phyloP scores from a whole-genome alignment of 2,113 vertebrate genomes.

The Lichenostomus cassidix region DNA sequence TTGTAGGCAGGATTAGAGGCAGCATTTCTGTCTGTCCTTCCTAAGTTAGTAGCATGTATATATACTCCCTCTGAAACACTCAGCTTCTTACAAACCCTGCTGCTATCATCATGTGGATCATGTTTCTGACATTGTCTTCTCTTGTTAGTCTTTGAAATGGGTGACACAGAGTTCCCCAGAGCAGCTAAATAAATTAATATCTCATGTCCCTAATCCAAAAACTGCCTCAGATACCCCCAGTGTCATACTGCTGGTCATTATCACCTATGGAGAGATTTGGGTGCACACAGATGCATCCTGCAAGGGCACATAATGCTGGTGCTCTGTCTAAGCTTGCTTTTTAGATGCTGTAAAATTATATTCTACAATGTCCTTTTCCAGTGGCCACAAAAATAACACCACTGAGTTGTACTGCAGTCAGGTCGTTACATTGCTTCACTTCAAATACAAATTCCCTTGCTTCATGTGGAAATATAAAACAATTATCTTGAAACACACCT shows the following conservation, averaged over 20 bases:
- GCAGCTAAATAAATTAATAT: not conserved
- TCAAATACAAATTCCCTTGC: not conserved
- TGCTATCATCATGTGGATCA: not conserved
- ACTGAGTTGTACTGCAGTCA: not conserved
- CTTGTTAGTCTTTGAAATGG: not conserved
- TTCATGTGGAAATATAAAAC: not conserved
- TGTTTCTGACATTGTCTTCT: not conserved
- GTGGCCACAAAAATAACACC: not conserved
- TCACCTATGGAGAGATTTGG: not conserved
- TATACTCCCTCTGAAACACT: not conserved
- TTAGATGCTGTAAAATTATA: not conserved
- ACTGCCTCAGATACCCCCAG: not conserved
- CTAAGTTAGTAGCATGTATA: not conserved
- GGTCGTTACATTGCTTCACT: not conserved
- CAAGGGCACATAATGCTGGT: not conserved
- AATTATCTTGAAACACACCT: not conserved
- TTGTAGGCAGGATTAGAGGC: not conserved
- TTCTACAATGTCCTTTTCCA: not conserved
- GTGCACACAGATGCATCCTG: not conserved
- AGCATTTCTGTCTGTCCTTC: not conserved
- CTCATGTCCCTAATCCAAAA: not conserved
- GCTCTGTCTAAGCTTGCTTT: not conserved
- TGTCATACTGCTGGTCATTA: not conserved
- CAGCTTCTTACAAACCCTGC: not conserved
- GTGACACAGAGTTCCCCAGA: not conserved